Base-by-base conservation (phyloP, 2,113 vertebrate genomes). In the Callorhinus ursinus region DNA sequence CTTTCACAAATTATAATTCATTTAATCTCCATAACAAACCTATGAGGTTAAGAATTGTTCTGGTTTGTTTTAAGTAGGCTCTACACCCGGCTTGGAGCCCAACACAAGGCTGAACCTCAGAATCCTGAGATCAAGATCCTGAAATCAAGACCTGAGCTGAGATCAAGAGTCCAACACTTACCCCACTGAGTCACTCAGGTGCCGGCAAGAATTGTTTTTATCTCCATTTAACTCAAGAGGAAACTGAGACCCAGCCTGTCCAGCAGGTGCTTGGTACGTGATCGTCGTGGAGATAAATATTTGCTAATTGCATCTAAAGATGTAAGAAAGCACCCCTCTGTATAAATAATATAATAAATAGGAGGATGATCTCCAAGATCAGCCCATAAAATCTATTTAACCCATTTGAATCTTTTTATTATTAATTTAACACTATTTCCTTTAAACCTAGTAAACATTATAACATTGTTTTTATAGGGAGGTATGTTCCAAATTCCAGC, bases 271-370 rank as follows among this genome's bases (percentile, higher is more conserved):
- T 94, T 51, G 79, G 10, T 16, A 53, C 19, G 33, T 28, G 22
- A 49, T 2, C 33, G 4, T 69, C 81, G 57, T 63, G 6, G 6
- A 12, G 19, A 81, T 69, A 86, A 95, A 89, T 89, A 83, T 67
- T n/a, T 88, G 61, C 15, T 55, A 65, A 93, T 4, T 95, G 57
- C 92, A 65, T 90, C 90, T 61, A 16, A 77, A n/a, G 63, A 91
- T 71, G 18, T 61, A n/a, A 93, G 36, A 89, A 80, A 36, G 8
- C 7, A 33, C 21, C 21, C 65, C 8, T 88, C 46, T 8, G 3
- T 18, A 46, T 55, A 97, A 93, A 94, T 90, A 93, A 86, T 59
- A 13, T 71, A 69, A 61, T 71, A 88, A 51, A 53, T 71, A 89
- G 22, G 15, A 61, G 2, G 2, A 22, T 11, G 89, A 76, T 53